Base-by-base conservation (phyloP, 2,113 vertebrate genomes). In the Cebidichthys violaceus region DNA sequence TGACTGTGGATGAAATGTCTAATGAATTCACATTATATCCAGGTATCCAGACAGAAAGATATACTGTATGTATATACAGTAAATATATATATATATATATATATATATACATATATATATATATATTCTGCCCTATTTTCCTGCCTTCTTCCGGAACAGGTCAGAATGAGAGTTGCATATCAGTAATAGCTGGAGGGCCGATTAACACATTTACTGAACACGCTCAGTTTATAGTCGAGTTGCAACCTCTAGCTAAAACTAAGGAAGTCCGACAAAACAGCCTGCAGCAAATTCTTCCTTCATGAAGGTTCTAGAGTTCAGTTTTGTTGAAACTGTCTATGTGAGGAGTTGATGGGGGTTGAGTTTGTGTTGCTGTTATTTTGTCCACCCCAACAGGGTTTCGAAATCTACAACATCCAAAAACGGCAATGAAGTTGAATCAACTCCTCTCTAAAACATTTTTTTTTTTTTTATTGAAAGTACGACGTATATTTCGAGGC, bases 141-240 rank as follows among this genome's bases (percentile, higher is more conserved):
- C 29, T 45, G 47, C 37, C 18, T 69, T 83, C 43, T n/a, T 69
- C 14, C 24, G 22, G 20, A 83, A 70, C 7, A 78, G 41, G 18
- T 81, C 69, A 66, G 73, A 68, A 31, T 15, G 6, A 74, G 27
- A 67, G 39, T 24, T 59, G 17, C 65, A 29, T 31, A 45, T 83
- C 57, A 76, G 72, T 70, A 70, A 80, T 50, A 71, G 77, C 57
- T 70, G 55, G 6, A 89, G 43, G 68, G 31, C 6, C 15, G 64
- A 55, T 55, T 27, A 55, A 64, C 13, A 64, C 50, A 73, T 27
- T 39, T 41, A 41, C 24, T n/a, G 24, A 24, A 24, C 22, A 37
- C 1, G 2, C 14, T 20, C 50, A 50, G 18, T 41, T 39, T 18
- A 27, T 14, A 74, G 70, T 59, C 31, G 52, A 39, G 39, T 64